Percentiles rank a stretch among this genome's conserved stretches.
phyloP scores from a whole-genome alignment of 2,888 invertebrate species.

The Eulithis prunata region DNA sequence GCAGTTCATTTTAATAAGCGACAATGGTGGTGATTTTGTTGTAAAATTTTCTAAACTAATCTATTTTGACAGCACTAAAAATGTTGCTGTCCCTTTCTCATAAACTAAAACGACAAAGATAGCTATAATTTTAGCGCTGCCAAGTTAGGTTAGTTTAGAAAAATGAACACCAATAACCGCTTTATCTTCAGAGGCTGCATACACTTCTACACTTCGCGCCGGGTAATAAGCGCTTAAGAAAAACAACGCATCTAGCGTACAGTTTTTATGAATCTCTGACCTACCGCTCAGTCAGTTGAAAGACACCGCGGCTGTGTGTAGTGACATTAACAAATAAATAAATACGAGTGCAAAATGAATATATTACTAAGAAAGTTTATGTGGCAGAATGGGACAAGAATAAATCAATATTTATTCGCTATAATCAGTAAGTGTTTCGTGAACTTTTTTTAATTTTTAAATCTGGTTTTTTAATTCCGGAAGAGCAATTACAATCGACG shows the following conservation, averaged over 20 bases:
- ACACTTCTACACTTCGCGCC: too few relatives aligned
- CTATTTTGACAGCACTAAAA: too few relatives aligned
- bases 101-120: too few relatives aligned
- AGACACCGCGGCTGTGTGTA: slow-evolving; percentile 60
- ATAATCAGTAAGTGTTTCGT: slow-evolving; percentile 68
- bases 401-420: slow-evolving; percentile 77
- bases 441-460: neutral
- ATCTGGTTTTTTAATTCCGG: neutral
- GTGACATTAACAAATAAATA: slow-evolving; percentile 28
- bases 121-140: too few relatives aligned
- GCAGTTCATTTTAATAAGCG: too few relatives aligned
- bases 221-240: too few relatives aligned
- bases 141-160: too few relatives aligned
- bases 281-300: slow-evolving; percentile 48
- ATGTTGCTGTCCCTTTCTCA: too few relatives aligned
- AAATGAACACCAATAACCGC: too few relatives aligned
- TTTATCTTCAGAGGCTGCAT: too few relatives aligned
- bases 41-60: too few relatives aligned
- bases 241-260: neutral
- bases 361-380: slow-evolving; percentile 67
- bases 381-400: slow-evolving; percentile 72
- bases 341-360: slow-evolving; percentile 60
- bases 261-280: slow-evolving; percentile 24
- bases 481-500: neutral
- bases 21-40: too few relatives aligned